Conservation (phyloP, 1,140 invertebrate species). For the Macrobrachium rosenbergii region DNA sequence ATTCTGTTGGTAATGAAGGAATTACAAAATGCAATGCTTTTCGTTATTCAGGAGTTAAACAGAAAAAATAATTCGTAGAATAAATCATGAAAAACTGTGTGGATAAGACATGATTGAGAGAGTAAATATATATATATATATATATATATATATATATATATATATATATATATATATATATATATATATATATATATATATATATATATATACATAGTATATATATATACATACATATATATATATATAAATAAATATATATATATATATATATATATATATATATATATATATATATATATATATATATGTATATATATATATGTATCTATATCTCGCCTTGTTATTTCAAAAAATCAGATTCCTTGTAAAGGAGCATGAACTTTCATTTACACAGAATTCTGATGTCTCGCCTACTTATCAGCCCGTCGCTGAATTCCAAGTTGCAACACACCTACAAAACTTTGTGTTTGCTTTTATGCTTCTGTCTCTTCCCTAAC, state of each 20-base stretch:
- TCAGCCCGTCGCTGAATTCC: no score
- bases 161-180: slow-evolving; percentile 13
- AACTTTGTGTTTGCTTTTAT: no score
- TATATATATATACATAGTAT: slow-evolving; percentile 21
- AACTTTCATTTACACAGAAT: no score
- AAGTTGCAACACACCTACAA: no score
- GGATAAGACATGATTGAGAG: no score
- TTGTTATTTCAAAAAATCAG: neutral
- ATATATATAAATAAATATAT: neutral
- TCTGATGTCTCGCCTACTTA: no score
- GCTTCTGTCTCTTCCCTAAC: no score
- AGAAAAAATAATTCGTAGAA: no score
- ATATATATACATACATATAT: neutral
- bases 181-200: slow-evolving; percentile 22
- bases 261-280: slow-evolving; percentile 9
- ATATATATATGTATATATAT: slow-evolving; percentile 14
- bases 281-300: slow-evolving; percentile 22
- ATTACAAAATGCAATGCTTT: no score
- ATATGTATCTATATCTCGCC: neutral
- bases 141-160: slow-evolving; percentile 15
- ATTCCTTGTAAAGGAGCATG: neutral
- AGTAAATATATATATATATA: neutral
- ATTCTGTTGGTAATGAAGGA: no score
- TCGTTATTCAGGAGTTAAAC: no score
- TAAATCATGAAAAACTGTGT: no score